Conservation (phyloP, 2,888 invertebrate species). For the Myopa tessellatipennis region DNA sequence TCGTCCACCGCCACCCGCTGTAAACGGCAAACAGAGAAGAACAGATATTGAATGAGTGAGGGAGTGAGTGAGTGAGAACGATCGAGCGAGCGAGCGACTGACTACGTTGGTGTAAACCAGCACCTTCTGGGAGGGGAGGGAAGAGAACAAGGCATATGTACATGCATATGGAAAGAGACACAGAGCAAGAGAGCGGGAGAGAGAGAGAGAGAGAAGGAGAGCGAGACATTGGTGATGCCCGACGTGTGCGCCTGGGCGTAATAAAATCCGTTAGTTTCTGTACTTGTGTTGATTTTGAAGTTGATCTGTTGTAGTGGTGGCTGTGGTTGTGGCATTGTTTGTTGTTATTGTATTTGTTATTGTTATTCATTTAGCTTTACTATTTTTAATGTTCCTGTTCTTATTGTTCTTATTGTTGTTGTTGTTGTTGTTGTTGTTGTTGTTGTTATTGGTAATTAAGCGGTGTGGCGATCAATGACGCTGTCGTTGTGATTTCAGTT, state of each 20-base stretch:
- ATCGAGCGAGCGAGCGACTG: too few species aligned
- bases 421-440: conserved; percentile 2
- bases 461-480: conserved; percentile 13
- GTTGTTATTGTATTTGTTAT: background rate
- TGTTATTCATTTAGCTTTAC: background rate
- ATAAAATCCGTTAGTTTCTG: conserved; percentile 34
- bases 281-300: background rate
- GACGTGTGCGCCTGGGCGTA: conserved; percentile 21
- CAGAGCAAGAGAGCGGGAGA: too few species aligned
- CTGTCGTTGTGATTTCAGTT: background rate
- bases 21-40: background rate
- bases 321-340: background rate
- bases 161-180: too few species aligned
- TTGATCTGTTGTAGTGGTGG: background rate
- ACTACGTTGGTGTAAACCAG: too few species aligned
- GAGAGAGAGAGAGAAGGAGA: too few species aligned
- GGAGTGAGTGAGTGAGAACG: background rate
- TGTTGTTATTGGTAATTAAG: conserved; percentile 3
- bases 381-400: background rate
- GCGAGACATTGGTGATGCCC: background rate
- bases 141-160: background rate
- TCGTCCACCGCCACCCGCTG: background rate
- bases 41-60: background rate
- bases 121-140: background rate
- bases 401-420: background rate